A percentile compares a stretch with the other conserved stretches of the same genome.
phyloP scores from a whole-genome alignment of 1,140 invertebrate genomes.

The Drosophila micromelanica region DNA sequence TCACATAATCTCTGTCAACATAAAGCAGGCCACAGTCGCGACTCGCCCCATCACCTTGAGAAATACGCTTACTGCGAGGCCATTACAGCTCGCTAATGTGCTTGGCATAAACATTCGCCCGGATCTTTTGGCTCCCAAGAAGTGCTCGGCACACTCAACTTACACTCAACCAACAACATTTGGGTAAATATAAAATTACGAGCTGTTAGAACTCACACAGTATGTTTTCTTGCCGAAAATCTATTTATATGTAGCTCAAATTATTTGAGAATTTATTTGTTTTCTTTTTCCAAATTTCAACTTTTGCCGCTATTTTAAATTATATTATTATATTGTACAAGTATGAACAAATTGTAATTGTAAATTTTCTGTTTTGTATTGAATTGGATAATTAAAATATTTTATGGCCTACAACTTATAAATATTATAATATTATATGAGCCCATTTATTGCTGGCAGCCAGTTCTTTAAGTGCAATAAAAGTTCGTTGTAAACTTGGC shows the following conservation, averaged over 20 bases:
- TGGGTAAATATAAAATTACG: neutral
- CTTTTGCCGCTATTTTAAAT: neutral
- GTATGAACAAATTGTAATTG: too few species aligned
- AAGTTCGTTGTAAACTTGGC: slow-evolving; percentile 7
- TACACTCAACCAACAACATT: neutral
- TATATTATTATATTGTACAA: neutral
- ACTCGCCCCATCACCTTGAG: neutral
- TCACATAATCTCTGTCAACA: slow-evolving; percentile 57
- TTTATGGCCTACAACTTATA: neutral
- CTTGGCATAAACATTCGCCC: neutral
- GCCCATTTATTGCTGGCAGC: neutral
- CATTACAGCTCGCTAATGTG: slow-evolving; percentile 23
- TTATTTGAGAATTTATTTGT: neutral
- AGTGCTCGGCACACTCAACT: neutral
- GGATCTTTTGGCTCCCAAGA: slow-evolving; percentile 5
- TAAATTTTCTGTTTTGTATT: neutral
- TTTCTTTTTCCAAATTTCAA: neutral
- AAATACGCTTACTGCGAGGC: slow-evolving; percentile 16
- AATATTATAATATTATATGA: neutral
- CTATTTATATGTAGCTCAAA: slow-evolving; percentile 10
- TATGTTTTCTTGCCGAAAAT: neutral
- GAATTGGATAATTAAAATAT: neutral
- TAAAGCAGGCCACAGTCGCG: slow-evolving; percentile 22
- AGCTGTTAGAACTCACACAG: neutral
- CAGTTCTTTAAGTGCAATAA: neutral